Evolutionary conservation across 1,140 invertebrate genomes (phyloP).

Genomic region (Chlorops oryzae): DNA sequence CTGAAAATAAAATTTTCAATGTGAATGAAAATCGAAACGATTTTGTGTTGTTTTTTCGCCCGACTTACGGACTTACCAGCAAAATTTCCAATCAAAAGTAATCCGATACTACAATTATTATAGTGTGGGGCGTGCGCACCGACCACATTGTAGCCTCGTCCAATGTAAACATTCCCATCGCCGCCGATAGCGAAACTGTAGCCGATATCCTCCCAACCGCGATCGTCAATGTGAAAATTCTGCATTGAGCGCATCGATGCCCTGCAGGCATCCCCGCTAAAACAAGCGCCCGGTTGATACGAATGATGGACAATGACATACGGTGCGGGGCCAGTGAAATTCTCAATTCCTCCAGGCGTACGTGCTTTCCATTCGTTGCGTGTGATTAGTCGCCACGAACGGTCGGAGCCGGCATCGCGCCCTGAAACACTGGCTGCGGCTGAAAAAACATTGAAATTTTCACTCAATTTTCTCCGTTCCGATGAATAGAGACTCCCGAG

Average conservation of each 20-base stretch:
- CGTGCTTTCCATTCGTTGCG: slow-evolving; percentile 57
- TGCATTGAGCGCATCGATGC: slow-evolving; percentile 52
- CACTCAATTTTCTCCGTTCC: too few species aligned
- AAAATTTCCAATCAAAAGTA: slow-evolving; percentile 54
- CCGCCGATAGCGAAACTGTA: slow-evolving; percentile 53
- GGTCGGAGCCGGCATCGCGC: not conserved
- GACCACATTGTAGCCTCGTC: slow-evolving; percentile 54
- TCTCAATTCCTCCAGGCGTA: slow-evolving; percentile 42
- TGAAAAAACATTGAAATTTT: too few species aligned
- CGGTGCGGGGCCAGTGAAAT: slow-evolving; percentile 54
- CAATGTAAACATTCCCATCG: slow-evolving; percentile 55
- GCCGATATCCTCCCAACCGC: slow-evolving; percentile 60
- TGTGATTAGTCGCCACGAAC: slow-evolving; percentile 5
- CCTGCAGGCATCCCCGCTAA: slow-evolving; percentile 46
- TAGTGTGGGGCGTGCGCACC: slow-evolving; percentile 54
- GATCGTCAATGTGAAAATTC: slow-evolving; percentile 53
- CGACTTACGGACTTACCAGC: slow-evolving; percentile 4
- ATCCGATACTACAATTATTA: slow-evolving; percentile 55
- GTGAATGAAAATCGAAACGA: too few species aligned
- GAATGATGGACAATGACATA: slow-evolving; percentile 69
- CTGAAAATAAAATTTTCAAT: slow-evolving; percentile 5
- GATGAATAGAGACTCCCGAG: too few species aligned
- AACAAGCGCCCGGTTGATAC: slow-evolving; percentile 54
- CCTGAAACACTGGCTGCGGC: too few species aligned
- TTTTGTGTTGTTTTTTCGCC: too few species aligned